Conservation (phyloP, 2,797 vertebrate species). For the Mus minutoides region DNA sequence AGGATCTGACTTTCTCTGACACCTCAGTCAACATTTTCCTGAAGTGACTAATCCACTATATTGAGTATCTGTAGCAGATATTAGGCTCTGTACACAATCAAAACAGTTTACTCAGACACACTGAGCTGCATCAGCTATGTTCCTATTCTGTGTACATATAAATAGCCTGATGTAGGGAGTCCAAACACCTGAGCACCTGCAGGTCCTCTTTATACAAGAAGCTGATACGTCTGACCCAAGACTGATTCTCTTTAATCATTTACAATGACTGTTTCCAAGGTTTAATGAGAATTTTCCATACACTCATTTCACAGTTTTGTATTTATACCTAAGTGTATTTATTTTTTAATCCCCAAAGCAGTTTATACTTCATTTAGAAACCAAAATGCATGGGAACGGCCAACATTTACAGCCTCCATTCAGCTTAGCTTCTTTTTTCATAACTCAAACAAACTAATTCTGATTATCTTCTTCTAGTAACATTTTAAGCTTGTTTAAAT, state of each 20-base stretch:
- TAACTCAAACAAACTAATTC: slow-evolving; percentile 46
- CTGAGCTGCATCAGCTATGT: too few species aligned
- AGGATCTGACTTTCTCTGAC: not conserved
- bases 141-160: not conserved
- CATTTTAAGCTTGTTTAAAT: slow-evolving; percentile 72
- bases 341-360: slow-evolving; percentile 43
- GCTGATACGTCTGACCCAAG: not conserved
- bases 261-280: not conserved
- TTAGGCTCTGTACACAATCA: not conserved
- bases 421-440: slow-evolving; percentile 59
- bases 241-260: not conserved
- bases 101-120: not conserved
- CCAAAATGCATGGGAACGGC: slow-evolving; percentile 48
- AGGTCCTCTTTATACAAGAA: not conserved
- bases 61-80: not conserved
- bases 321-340: slow-evolving; percentile 40
- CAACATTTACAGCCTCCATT: slow-evolving; percentile 7
- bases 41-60: not conserved
- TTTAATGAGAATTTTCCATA: not conserved
- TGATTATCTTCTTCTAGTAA: slow-evolving; percentile 40
- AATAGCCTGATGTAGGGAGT: not conserved
- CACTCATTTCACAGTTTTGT: not conserved
- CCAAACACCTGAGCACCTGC: not conserved
- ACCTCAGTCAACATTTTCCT: not conserved
- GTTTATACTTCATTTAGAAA: slow-evolving; percentile 40